Conservation (phyloP, 2,113 vertebrate genomes). For the Albula goreensis region DNA sequence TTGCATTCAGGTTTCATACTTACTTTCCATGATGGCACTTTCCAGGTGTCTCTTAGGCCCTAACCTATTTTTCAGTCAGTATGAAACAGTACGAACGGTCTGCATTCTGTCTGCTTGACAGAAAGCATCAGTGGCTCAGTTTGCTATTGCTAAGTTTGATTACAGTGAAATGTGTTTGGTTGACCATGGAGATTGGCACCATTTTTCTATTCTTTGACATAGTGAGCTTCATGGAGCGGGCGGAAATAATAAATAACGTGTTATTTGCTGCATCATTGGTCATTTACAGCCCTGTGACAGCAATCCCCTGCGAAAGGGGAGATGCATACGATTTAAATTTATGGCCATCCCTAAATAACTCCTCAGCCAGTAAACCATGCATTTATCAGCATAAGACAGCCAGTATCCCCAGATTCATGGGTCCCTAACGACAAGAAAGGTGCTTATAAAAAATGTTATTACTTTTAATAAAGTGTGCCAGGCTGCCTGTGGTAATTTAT, state of each 20-base stretch:
- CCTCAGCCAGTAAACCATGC: conserved; percentile 86
- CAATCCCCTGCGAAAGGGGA: conserved; percentile 75
- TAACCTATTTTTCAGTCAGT: background rate
- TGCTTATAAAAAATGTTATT: conserved; percentile 87
- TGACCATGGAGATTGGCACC: conserved; percentile 74
- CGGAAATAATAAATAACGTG: conserved; percentile 78
- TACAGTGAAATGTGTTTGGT: conserved; percentile 73
- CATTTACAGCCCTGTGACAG: conserved; percentile 73
- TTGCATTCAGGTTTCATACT: background rate
- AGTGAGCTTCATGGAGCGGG: conserved; percentile 66
- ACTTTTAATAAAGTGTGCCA: conserved; percentile 89
- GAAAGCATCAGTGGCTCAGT: background rate
- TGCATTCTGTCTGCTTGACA: background rate
- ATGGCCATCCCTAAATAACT: conserved; percentile 88
- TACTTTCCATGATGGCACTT: background rate
- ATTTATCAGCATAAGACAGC: conserved; percentile 85
- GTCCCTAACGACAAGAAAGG: conserved; percentile 80
- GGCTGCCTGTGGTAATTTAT: conserved; percentile 81
- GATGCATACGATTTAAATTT: conserved; percentile 91
- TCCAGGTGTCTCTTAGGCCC: background rate
- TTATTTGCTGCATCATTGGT: conserved; percentile 78
- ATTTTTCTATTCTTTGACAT: conserved; percentile 44
- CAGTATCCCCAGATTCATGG: conserved; percentile 86
- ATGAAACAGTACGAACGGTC: background rate
- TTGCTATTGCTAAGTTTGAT: conserved; percentile 33